phyloP scores from a whole-genome alignment of 2,113 vertebrate genomes.

The Dromiciops gliroides region DNA sequence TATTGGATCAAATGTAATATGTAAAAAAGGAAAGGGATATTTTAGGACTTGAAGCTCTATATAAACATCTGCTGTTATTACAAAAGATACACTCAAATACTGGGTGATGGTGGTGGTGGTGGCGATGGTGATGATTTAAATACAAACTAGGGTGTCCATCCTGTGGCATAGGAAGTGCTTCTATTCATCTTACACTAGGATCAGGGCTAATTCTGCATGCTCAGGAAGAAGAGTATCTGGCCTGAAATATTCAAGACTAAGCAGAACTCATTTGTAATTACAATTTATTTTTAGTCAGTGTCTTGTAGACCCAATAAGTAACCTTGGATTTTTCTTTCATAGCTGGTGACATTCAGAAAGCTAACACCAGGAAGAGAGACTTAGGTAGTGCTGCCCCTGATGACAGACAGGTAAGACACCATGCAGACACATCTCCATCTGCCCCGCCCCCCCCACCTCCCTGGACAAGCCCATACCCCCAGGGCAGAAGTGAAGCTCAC shows the following conservation, averaged over 20 bases:
- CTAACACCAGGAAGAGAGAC: not conserved
- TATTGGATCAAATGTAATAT: not conserved
- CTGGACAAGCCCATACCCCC: no score
- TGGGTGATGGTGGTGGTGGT: not conserved
- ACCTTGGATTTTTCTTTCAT: not conserved
- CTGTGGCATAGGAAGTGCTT: not conserved
- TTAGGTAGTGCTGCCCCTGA: not conserved
- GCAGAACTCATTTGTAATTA: not conserved
- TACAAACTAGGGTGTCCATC: not conserved
- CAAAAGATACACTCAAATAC: not conserved
- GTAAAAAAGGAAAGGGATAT: not conserved
- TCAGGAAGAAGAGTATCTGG: not conserved
- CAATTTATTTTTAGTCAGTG: not conserved
- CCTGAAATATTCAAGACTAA: not conserved
- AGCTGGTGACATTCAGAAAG: not conserved
- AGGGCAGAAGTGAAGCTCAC: not conserved
- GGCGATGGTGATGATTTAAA: not conserved
- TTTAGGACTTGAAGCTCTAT: not conserved
- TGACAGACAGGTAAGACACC: not conserved
- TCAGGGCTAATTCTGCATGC: not conserved
- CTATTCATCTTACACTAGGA: not conserved
- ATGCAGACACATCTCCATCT: not conserved
- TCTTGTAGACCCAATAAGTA: not conserved
- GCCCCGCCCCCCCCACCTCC: rapidly evolving
- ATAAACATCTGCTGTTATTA: not conserved